Percentiles rank a stretch among this genome's conserved stretches.
phyloP scores from a whole-genome alignment of 2,113 vertebrate species.

The Cygnus atratus region DNA sequence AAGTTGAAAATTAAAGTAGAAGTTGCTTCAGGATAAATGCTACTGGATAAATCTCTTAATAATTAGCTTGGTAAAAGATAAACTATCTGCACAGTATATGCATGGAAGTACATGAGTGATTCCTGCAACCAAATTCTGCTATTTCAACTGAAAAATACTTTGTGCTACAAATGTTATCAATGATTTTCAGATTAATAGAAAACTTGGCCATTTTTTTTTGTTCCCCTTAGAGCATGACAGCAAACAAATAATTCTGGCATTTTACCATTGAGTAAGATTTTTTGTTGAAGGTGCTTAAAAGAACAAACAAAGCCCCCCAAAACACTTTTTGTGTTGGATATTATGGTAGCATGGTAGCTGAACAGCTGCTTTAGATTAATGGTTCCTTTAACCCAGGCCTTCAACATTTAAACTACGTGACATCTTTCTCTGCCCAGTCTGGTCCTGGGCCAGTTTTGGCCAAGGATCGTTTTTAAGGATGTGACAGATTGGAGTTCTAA shows the following conservation, averaged over 20 bases:
- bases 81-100: no score
- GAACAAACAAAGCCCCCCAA: no score
- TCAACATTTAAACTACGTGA: fast-evolving
- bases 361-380: fast-evolving
- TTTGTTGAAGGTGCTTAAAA: background rate
- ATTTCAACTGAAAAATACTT: fast-evolving
- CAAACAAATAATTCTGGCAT: background rate
- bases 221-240: background rate
- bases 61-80: background rate
- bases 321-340: background rate
- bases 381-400: background rate
- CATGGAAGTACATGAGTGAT: background rate
- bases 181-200: background rate
- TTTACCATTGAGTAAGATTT: background rate
- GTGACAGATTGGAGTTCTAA: background rate
- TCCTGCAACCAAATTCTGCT: background rate
- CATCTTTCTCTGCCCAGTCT: background rate
- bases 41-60: background rate
- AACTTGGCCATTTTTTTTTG: background rate
- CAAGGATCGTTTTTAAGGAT: background rate
- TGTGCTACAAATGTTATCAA: fast-evolving
- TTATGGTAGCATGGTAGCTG: background rate
- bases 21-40: background rate
- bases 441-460: no score
- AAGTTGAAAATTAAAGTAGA: background rate